Conservation (phyloP, 2,888 invertebrate species). For the Microctonus brassicae region DNA sequence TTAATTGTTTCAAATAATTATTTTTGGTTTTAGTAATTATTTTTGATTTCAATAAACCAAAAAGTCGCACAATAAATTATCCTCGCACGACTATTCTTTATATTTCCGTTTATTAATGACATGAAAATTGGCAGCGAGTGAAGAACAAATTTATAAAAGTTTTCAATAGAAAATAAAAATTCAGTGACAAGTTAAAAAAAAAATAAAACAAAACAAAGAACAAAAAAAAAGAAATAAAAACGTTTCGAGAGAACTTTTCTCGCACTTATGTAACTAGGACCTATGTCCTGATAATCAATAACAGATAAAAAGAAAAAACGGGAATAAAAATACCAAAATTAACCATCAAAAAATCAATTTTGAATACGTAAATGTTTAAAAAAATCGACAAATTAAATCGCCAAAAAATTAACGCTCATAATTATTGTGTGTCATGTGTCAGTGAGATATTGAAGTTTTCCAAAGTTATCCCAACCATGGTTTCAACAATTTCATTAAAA, state of each 20-base stretch:
- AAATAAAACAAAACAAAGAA: neutral
- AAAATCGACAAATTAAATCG: conserved; percentile 38
- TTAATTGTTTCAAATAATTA: too few species aligned
- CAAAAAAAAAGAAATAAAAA: neutral
- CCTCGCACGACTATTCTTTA: too few species aligned
- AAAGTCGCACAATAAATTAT: too few species aligned
- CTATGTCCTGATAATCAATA: conserved; percentile 60
- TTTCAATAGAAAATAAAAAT: too few species aligned
- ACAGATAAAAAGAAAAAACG: too few species aligned
- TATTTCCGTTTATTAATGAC: too few species aligned
- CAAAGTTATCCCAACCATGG: conserved; percentile 20
- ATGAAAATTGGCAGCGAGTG: too few species aligned
- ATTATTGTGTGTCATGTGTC: conserved; percentile 3
- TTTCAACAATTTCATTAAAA: conserved; percentile 58
- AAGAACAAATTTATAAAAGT: too few species aligned
- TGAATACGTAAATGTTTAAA: conserved; percentile 47
- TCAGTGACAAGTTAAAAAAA: too few species aligned
- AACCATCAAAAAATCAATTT: conserved; percentile 26
- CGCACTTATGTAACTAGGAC: neutral
- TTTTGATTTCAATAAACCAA: too few species aligned
- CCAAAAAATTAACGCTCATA: conserved; percentile 30
- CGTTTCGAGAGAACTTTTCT: conserved; percentile 1
- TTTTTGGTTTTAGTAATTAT: too few species aligned
- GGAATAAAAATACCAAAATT: neutral
- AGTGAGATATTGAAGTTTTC: conserved; percentile 10